Base-by-base conservation (phyloP, 1,140 invertebrate genomes). In the Brachionus asplanchnoidis region DNA sequence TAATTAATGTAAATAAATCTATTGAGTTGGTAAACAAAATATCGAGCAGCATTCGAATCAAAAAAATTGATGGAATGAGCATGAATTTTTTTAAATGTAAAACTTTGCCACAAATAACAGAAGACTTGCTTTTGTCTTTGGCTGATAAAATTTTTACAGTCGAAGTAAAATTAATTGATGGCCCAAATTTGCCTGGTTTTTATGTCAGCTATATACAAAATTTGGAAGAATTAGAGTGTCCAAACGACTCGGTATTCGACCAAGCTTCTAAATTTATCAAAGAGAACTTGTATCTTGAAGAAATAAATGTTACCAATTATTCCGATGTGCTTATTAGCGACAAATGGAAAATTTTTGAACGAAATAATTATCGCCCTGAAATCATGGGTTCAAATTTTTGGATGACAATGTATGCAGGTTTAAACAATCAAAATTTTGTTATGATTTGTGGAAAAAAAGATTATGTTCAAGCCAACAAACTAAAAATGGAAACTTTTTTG, bases 371-470 rank as follows among this genome's bases (percentile, higher is more conserved):
- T 20, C 12, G 46, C 17, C 7, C 23, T 23, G 42, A 46, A 53
- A 50, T 46, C 3, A 46, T 77, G 70, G 42, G 7, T 4, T 1
- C n/a, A 8, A 77, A 77, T 50, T 77, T 77, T 28, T 77, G 40
- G 44, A 28, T 46, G 11, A 9, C 6, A 1, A 23, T 23, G 2
- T 26, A 14, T 23, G 7, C 40, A 50, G 44, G 73, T 46, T 23
- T 77, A 17, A 77, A 53, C 14, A 77, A 77, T 46, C 40, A 77
- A 50, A 46, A 46, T 46, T 46, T 77, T 9, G 8, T 53, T 3
- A 0, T 77, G 12, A 17, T 77, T 2, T 46, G 40, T 50, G 73
- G 73, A 23, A 77, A 77, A 77, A 77, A 77, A 50, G 73, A 77
- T 5, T 50, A 26, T 77, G 40, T 77, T 7, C 8, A 46, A 77